Base-by-base conservation (phyloP, 2,113 vertebrate genomes). In the Carassius carassius region DNA sequence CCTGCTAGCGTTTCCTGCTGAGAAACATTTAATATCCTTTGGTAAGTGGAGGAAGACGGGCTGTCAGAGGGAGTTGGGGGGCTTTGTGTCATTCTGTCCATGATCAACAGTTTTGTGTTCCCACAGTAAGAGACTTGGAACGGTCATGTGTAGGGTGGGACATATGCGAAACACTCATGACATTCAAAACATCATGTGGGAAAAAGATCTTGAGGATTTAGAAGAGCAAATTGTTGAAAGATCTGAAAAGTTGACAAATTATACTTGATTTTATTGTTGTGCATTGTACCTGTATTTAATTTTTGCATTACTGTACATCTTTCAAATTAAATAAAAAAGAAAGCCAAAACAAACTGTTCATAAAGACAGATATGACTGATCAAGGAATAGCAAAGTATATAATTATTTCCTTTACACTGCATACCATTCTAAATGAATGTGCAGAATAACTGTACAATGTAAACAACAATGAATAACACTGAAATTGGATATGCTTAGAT, bases 1-100 rank as follows among this genome's bases (percentile, higher is more conserved):
- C 83, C 87, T 89, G 87, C 87, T 90, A 63, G 63, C 76, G 89
- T 89, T 88, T 92, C 90, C 89, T 85, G 89, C 88, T 77, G 88
- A 86, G 85, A 89, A 85, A 86, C 82, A 37, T 85, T 86, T 86
- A 37, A 92, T 89, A 89, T 91, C 86, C 84, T 82, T 89, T 62
- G 63, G 63, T 41, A 77, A 67, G 54, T 62, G 44, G 41, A 21
- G 51, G 0, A 47, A 29, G 62, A 83, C 69, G 11, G 51, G 29
- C 29, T n/a, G 51, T 62, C 56, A 23, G 76, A 62, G 12, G 12
- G 35, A 23, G 77, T 12, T 11, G 56, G 35, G 17, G 58, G 78
- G 14, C 37, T 47, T 47, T 63, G 58, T 47, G 60, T 44, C 78
- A 65, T 47, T 65, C 58, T 19, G 58, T 65, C 4, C 16, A 19